A percentile compares a stretch with the other conserved stretches of the same genome.
Conservation (phyloP, 2,113 vertebrate species). For the Propithecus coquereli region DNA sequence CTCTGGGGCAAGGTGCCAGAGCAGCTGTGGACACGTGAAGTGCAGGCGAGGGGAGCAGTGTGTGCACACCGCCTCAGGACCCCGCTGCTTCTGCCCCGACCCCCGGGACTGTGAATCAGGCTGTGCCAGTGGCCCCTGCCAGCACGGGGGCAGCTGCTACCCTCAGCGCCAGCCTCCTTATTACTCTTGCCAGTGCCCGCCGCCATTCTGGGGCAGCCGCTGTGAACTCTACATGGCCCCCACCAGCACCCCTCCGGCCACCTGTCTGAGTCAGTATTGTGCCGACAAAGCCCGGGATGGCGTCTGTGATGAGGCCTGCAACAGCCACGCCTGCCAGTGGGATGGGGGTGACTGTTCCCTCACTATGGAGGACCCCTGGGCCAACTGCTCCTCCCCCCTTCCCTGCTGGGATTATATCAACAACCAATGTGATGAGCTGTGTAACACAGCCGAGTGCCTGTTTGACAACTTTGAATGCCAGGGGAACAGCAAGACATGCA, state of each 20-base stretch:
- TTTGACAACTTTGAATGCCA: slow-evolving; percentile 96
- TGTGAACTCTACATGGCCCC: slow-evolving; percentile 78
- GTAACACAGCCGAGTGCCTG: slow-evolving; percentile 91
- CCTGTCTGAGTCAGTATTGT: slow-evolving; percentile 86
- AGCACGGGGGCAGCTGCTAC: slow-evolving; percentile 89
- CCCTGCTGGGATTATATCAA: slow-evolving; percentile 93
- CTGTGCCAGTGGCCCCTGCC: slow-evolving; percentile 84
- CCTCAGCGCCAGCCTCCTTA: slow-evolving; percentile 81
- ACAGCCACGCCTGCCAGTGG: slow-evolving; percentile 92
- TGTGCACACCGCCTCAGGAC: slow-evolving; percentile 78
- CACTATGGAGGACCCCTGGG: slow-evolving; percentile 88
- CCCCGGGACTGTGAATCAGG: slow-evolving; percentile 85
- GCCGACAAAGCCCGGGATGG: slow-evolving; percentile 80
- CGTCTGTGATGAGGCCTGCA: slow-evolving; percentile 91
- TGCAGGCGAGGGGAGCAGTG: slow-evolving; percentile 91
- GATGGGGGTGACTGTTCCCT: slow-evolving; percentile 95
- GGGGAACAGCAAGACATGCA: slow-evolving; percentile 83
- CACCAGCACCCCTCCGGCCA: slow-evolving; percentile 53
- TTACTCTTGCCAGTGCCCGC: slow-evolving; percentile 86
- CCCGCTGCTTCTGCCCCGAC: slow-evolving; percentile 85
- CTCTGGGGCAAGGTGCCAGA: slow-evolving; percentile 89
- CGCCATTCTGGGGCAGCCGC: slow-evolving; percentile 80
- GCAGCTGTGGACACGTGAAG: slow-evolving; percentile 84
- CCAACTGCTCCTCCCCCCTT: slow-evolving; percentile 85
- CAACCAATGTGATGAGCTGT: slow-evolving; percentile 88